These are phyloP conservation scores for Pachypeltis micranthus DNA, from an alignment of 1,140 invertebrate genomes.

Conservation along the genomic window DNA sequence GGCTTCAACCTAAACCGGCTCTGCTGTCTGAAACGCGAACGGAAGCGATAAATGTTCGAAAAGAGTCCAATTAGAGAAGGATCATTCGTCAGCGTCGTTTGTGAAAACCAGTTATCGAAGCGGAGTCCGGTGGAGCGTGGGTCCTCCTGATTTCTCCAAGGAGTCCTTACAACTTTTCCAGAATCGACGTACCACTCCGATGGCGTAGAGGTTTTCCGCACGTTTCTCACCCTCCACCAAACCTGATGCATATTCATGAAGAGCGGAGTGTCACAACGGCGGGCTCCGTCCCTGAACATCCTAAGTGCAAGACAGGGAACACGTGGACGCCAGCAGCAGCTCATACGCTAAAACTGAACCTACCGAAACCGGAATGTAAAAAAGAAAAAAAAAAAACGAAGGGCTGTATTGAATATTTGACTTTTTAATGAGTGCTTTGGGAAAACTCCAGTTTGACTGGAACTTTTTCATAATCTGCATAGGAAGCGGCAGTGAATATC, in stretches of 20 bases:
- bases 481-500: background rate
- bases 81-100: no score
- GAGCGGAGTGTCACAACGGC: background rate
- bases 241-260: background rate
- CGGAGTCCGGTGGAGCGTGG: background rate
- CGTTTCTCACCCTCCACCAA: background rate
- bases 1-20: no score
- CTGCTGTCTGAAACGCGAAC: no score
- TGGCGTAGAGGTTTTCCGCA: background rate
- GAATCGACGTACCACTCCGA: background rate
- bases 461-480: background rate
- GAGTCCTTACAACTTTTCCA: background rate
- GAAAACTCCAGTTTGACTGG: background rate
- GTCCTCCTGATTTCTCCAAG: constrained; percentile 3
- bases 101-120: no score
- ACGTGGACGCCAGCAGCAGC: no score
- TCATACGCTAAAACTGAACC: no score
- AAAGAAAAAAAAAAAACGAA: background rate
- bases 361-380: no score
- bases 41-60: no score
- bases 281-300: background rate
- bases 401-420: background rate
- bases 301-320: no score
- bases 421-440: background rate
- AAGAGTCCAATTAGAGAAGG: no score